These are phyloP conservation scores for Tachyglossus aculeatus DNA, from an alignment of 2,797 vertebrate species.

Conservation along the genomic window DNA sequence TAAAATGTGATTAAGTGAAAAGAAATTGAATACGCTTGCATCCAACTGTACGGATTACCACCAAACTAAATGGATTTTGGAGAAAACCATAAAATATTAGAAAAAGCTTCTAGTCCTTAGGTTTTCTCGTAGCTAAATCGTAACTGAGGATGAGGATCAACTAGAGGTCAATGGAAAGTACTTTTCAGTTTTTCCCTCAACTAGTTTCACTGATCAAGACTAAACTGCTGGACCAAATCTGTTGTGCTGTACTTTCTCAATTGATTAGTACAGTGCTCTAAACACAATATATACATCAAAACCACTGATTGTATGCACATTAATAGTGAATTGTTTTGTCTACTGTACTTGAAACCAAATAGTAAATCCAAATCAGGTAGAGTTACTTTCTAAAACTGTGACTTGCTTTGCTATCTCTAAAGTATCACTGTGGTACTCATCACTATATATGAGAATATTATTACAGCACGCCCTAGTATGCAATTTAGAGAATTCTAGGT, in stretches of 20 bases:
- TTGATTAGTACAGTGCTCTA: too few relatives aligned
- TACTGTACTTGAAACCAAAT: conserved; percentile 11
- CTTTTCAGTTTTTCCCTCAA: too few relatives aligned
- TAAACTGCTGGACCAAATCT: too few relatives aligned
- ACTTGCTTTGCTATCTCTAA: conserved; percentile 17
- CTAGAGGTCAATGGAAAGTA: not conserved
- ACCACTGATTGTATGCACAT: not conserved
- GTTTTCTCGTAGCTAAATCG: conserved; percentile 6
- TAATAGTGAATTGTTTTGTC: conserved; percentile 1
- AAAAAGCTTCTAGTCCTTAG: not conserved
- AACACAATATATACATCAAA: not conserved
- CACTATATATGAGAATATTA: not conserved
- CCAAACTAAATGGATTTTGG: conserved; percentile 4
- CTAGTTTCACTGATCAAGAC: too few relatives aligned
- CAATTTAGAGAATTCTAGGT: conserved; percentile 18
- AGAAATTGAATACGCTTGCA: not conserved
- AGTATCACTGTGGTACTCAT: not conserved
- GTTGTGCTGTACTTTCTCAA: too few relatives aligned
- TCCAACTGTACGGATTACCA: conserved; percentile 5
- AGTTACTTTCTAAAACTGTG: conserved; percentile 16
- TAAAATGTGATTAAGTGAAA: conserved; percentile 42
- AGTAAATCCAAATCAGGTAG: conserved; percentile 4
- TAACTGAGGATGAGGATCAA: not conserved
- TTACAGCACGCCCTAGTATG: not conserved
- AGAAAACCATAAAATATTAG: conserved; percentile 18